A percentile compares a stretch with the other conserved stretches of the same genome.
Conservation (phyloP, 2,113 vertebrate genomes). For the Paradisaea rubra region DNA sequence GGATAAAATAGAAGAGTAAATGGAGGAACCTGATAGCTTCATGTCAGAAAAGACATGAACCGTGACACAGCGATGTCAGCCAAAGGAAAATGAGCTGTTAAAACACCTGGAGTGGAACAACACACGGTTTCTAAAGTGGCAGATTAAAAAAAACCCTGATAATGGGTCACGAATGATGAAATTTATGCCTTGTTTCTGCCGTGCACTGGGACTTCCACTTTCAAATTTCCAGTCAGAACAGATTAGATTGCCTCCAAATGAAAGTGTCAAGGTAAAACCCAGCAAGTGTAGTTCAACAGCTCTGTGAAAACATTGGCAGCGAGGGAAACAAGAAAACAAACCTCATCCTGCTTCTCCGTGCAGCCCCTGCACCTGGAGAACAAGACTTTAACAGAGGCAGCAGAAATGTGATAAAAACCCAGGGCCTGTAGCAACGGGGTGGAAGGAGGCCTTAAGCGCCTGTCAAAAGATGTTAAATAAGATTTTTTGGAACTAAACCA, state of each 20-base stretch:
- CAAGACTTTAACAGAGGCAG: neutral
- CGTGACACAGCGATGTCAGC: slow-evolving; percentile 29
- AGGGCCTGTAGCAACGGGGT: accelerated
- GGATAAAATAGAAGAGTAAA: slow-evolving; percentile 28
- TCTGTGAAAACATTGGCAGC: neutral
- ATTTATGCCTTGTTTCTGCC: neutral
- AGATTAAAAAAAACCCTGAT: neutral
- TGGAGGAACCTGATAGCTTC: slow-evolving; percentile 27
- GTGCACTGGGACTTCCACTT: neutral
- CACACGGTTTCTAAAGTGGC: neutral
- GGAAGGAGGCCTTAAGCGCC: neutral
- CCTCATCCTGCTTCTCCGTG: neutral
- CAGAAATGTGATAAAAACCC: neutral
- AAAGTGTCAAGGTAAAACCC: slow-evolving; percentile 15
- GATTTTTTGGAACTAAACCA: neutral
- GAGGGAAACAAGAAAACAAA: neutral
- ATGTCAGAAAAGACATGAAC: slow-evolving; percentile 53
- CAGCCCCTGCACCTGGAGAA: neutral
- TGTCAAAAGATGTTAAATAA: neutral
- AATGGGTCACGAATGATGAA: neutral
- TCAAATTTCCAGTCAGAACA: neutral
- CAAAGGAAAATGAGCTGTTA: slow-evolving; percentile 35
- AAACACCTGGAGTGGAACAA: slow-evolving; percentile 26
- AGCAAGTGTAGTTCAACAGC: neutral
- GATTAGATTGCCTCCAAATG: slow-evolving; percentile 16